phyloP scores from a whole-genome alignment of 2,113 vertebrate genomes.

The Hippocampus mohnikei region DNA sequence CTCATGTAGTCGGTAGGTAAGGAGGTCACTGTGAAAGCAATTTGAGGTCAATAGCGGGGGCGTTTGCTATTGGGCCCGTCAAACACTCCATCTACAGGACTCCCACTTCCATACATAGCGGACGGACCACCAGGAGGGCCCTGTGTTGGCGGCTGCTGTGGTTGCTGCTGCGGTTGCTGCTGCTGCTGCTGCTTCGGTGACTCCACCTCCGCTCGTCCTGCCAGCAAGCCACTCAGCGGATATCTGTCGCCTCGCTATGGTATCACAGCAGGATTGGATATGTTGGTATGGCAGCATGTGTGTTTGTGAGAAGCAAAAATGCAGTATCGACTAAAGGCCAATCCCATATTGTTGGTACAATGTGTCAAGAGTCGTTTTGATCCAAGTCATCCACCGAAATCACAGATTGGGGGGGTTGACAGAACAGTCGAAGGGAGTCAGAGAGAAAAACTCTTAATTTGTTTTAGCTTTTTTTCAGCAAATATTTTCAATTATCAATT shows the following conservation, averaged over 20 bases:
- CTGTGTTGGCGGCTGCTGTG: slow-evolving; percentile 39
- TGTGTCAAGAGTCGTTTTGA: slow-evolving; percentile 59
- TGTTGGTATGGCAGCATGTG: not conserved
- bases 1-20: not conserved
- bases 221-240: slow-evolving; percentile 78
- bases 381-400: slow-evolving; percentile 73
- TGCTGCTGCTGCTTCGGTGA: slow-evolving; percentile 76
- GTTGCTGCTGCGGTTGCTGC: slow-evolving; percentile 52
- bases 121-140: slow-evolving; percentile 79
- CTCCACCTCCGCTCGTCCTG: slow-evolving; percentile 84
- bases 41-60: slow-evolving; percentile 81
- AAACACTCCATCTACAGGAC: slow-evolving; percentile 82
- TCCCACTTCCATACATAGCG: slow-evolving; percentile 86
- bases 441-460: slow-evolving; percentile 88
- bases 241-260: slow-evolving; percentile 90
- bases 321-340: slow-evolving; percentile 34
- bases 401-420: slow-evolving; percentile 67
- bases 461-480: not conserved
- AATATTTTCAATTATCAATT: not conserved
- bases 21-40: not conserved
- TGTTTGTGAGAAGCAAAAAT: not conserved
- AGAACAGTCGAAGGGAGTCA: slow-evolving; percentile 73
- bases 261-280: not conserved
- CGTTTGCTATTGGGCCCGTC: slow-evolving; percentile 96
- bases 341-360: slow-evolving; percentile 48